Conservation (phyloP, 2,113 vertebrate genomes). For the Poecile atricapillus region DNA sequence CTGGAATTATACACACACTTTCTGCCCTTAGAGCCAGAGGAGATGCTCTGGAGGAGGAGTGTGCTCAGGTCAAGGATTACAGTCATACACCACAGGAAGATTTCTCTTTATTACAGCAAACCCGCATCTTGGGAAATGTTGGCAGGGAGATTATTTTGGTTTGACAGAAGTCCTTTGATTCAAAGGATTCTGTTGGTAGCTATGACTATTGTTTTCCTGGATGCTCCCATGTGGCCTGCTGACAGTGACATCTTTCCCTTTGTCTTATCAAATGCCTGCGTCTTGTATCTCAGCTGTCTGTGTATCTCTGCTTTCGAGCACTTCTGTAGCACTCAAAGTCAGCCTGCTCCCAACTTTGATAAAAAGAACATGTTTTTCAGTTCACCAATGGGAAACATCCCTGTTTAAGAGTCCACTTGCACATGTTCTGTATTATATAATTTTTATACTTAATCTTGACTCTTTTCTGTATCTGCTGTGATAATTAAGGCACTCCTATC, state of each 20-base stretch:
- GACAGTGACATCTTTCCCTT: not conserved
- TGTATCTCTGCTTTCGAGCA: not conserved
- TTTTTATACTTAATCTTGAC: not conserved
- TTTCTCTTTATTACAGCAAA: not conserved
- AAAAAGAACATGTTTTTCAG: not conserved
- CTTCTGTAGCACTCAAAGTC: not conserved
- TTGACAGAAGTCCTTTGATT: not conserved
- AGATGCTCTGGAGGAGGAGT: not conserved
- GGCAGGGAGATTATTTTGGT: not conserved
- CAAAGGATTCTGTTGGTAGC: not conserved
- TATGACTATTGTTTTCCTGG: not conserved
- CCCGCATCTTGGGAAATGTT: not conserved
- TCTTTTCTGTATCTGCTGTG: not conserved
- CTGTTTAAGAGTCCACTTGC: not conserved
- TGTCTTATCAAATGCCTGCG: not conserved
- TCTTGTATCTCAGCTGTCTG: not conserved
- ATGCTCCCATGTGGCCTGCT: not conserved
- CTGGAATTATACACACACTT: not conserved
- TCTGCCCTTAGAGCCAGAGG: not conserved
- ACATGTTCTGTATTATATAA: not conserved
- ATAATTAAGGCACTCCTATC: not conserved
- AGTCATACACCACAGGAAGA: not conserved
- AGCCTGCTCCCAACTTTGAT: not conserved
- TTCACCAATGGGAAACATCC: not conserved
- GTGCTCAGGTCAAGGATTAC: not conserved